Evolutionary conservation across 2,113 vertebrate genomes (phyloP).

Genomic region (Paralichthys olivaceus): DNA sequence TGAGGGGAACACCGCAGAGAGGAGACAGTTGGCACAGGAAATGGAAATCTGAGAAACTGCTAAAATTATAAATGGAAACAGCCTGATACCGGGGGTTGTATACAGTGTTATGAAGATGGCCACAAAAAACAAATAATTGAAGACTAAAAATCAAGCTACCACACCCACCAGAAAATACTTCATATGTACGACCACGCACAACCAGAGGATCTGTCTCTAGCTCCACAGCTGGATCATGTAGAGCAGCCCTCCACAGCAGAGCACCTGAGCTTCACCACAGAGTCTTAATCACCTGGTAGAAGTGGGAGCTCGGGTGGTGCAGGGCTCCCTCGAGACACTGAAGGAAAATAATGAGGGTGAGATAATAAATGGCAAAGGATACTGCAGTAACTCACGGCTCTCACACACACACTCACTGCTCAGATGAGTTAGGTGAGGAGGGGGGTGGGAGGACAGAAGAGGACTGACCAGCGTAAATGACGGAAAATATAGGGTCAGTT

Average conservation of each 20-base stretch:
- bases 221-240: conserved; percentile 2
- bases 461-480: background rate
- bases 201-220: conserved; percentile 6
- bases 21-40: conserved; percentile 54
- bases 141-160: background rate
- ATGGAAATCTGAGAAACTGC: conserved; percentile 7
- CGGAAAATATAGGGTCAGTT: background rate
- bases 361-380: conserved; percentile 25
- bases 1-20: conserved; percentile 59
- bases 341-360: conserved; percentile 40
- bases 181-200: background rate
- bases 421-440: conserved; percentile 7
- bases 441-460: background rate
- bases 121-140: background rate
- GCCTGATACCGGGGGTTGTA: background rate
- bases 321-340: conserved; percentile 28
- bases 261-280: conserved; percentile 17
- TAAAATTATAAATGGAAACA: background rate
- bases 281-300: conserved; percentile 48
- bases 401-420: background rate
- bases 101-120: background rate
- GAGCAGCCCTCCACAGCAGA: conserved; percentile 12
- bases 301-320: background rate
- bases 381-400: conserved; percentile 10
- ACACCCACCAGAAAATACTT: background rate